Evolutionary conservation across 2,797 vertebrate genomes (phyloP).

Genomic region (Eutrigla gurnardus): DNA sequence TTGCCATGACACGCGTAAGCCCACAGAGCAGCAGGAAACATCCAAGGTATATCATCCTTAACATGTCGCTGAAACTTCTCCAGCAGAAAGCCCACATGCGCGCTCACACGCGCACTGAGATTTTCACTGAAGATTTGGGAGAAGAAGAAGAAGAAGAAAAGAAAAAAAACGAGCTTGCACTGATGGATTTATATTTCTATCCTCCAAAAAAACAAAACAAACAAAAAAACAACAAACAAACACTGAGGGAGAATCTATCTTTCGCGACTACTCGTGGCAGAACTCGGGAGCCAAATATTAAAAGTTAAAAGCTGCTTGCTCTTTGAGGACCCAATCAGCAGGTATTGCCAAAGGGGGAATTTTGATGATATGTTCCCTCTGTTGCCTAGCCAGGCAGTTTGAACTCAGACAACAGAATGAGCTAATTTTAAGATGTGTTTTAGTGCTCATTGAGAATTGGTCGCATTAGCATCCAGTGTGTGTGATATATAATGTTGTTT

Average conservation of each 20-base stretch:
- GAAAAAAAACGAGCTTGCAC: constrained; percentile 20
- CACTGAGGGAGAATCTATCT: constrained; percentile 70
- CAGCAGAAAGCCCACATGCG: constrained; percentile 72
- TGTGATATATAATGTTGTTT: constrained; percentile 90
- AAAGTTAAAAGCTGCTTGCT: constrained; percentile 83
- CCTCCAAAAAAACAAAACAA: constrained; percentile 26
- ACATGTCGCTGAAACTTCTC: constrained; percentile 80
- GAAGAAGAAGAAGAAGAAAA: constrained; percentile 12
- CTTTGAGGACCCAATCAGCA: constrained; percentile 88
- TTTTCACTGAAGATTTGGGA: constrained; percentile 46
- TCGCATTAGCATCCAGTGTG: constrained; percentile 86
- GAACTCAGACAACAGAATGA: constrained; percentile 84
- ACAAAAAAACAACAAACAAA: not conserved
- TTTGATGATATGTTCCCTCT: constrained; percentile 84
- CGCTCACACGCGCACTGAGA: constrained; percentile 75
- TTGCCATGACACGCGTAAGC: constrained; percentile 90
- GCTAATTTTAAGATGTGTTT: constrained; percentile 89
- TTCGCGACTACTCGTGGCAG: constrained; percentile 82
- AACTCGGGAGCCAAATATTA: constrained; percentile 85
- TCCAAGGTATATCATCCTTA: constrained; percentile 92
- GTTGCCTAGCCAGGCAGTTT: constrained; percentile 75
- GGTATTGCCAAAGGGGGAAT: constrained; percentile 90
- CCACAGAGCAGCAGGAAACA: constrained; percentile 93
- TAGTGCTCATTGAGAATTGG: constrained; percentile 90
- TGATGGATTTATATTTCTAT: constrained; percentile 55